phyloP scores from a whole-genome alignment of 2,888 invertebrate genomes.

The Xanthia togata region DNA sequence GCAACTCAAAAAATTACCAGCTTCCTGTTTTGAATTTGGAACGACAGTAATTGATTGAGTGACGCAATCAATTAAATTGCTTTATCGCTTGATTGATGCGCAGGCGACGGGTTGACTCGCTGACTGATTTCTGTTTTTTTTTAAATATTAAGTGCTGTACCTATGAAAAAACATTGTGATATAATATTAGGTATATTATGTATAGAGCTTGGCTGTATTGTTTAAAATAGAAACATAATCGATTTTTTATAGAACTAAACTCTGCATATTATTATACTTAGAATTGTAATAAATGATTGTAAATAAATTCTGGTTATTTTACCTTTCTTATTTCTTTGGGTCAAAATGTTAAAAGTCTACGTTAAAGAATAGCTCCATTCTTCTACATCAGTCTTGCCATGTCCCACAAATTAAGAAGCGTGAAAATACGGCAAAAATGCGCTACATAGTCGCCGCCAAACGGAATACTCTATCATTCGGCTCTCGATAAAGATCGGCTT shows the following conservation, averaged over 20 bases:
- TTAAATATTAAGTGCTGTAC: conserved; percentile 19
- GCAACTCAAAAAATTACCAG: conserved; percentile 54
- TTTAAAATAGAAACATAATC: background rate
- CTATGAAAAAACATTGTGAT: conserved; percentile 12
- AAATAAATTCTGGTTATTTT: background rate
- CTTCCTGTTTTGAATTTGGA: conserved; percentile 75
- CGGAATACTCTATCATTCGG: conserved; percentile 67
- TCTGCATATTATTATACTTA: too few relatives aligned
- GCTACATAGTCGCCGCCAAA: conserved; percentile 64
- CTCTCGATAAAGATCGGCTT: conserved; percentile 67
- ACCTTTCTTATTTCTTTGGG: background rate
- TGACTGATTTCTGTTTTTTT: conserved; percentile 60
- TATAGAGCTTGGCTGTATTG: background rate
- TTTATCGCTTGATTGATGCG: conserved; percentile 76
- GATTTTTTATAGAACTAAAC: too few relatives aligned
- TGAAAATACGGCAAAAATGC: conserved; percentile 61
- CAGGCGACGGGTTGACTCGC: conserved; percentile 53
- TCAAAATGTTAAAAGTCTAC: background rate
- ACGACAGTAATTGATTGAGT: conserved; percentile 74
- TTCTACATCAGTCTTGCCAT: conserved; percentile 38
- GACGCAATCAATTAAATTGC: conserved; percentile 76
- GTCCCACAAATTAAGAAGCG: conserved; percentile 59
- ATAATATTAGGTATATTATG: background rate
- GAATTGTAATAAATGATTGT: background rate
- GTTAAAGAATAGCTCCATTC: conserved; percentile 19